These are phyloP conservation scores for Rotaria magnacalcarata DNA, from an alignment of 2,888 invertebrate species.

Conservation along the genomic window DNA sequence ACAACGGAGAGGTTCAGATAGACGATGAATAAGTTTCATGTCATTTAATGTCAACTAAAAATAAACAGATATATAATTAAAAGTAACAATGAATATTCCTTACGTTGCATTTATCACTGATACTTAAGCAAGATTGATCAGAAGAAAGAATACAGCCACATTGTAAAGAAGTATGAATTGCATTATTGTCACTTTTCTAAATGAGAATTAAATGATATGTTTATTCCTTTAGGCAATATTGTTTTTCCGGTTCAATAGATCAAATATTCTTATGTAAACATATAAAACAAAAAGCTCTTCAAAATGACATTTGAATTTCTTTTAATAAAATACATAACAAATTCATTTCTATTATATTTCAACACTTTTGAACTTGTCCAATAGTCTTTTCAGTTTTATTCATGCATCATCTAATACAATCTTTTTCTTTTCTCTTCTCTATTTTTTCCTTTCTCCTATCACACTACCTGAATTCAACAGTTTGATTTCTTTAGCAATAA, in stretches of 20 bases:
- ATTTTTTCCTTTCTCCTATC: background rate
- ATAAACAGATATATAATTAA: background rate
- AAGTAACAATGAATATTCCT: background rate
- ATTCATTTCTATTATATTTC: background rate
- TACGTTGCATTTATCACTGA: background rate
- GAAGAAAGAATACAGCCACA: slow-evolving; percentile 2
- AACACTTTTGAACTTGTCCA: background rate
- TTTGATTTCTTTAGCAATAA: slow-evolving; percentile 31
- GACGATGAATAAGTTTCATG: background rate
- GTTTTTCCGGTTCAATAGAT: no score
- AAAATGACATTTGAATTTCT: background rate
- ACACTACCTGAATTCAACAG: background rate
- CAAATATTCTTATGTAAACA: background rate
- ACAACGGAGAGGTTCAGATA: background rate
- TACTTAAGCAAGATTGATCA: background rate
- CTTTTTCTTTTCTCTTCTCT: background rate
- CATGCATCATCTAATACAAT: background rate
- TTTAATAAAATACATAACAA: no score
- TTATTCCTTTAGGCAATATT: no score
- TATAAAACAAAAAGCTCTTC: background rate
- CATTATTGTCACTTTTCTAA: background rate
- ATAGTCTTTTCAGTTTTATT: background rate
- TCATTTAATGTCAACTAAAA: background rate
- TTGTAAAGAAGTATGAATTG: background rate
- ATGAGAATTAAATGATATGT: background rate